These are phyloP conservation scores for Theristicus caerulescens DNA, from an alignment of 2,113 vertebrate genomes.

Conservation along the genomic window DNA sequence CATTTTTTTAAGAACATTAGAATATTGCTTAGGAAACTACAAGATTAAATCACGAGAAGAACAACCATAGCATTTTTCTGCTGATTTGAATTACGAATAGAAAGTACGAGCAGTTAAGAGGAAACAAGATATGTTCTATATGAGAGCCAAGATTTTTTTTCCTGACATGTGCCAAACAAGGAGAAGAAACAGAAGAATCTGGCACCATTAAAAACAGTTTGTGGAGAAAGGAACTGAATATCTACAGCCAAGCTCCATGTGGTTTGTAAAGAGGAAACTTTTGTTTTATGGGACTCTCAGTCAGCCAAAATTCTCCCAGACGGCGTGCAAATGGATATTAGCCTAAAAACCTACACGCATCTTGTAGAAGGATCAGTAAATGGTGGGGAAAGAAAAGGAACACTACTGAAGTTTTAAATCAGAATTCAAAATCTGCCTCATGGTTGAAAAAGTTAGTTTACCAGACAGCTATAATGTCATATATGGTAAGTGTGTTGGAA, in stretches of 20 bases:
- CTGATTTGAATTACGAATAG: conserved; percentile 66
- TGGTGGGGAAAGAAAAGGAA: conserved; percentile 32
- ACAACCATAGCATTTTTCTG: conserved; percentile 44
- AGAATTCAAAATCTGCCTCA: conserved; percentile 55
- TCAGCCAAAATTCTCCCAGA: conserved; percentile 66
- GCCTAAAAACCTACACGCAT: conserved; percentile 56
- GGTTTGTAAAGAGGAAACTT: conserved; percentile 67
- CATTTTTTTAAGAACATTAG: conserved; percentile 7
- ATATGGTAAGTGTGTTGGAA: conserved; percentile 51
- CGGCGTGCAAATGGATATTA: conserved; percentile 67
- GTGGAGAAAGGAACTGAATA: conserved; percentile 62
- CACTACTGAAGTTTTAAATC: conserved; percentile 46
- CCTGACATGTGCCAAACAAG: conserved; percentile 69
- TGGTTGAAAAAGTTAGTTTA: conserved; percentile 55
- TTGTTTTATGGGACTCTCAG: conserved; percentile 60
- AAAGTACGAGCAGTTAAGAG: conserved; percentile 60
- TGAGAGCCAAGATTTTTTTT: conserved; percentile 62
- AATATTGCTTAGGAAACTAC: conserved; percentile 46
- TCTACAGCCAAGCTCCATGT: conserved; percentile 70
- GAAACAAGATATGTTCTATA: conserved; percentile 70
- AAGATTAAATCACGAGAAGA: conserved; percentile 43
- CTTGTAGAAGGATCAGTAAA: conserved; percentile 34
- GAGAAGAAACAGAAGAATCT: conserved; percentile 67
- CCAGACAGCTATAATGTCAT: conserved; percentile 58
- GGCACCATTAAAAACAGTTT: conserved; percentile 72